Conservation (phyloP, 2,113 vertebrate genomes). For the Manacus vitellinus region DNA sequence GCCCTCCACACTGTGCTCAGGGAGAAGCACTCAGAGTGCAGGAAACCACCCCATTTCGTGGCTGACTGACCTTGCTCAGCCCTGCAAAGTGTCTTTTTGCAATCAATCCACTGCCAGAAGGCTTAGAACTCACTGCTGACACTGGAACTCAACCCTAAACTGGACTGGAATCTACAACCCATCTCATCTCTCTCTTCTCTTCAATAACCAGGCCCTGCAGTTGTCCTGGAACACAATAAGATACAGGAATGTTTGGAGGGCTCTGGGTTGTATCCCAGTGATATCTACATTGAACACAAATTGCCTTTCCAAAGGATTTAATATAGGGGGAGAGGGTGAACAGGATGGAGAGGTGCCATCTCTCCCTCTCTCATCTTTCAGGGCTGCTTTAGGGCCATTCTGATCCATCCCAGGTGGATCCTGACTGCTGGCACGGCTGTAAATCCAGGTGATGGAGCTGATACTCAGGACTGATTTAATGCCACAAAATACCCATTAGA, state of each 20-base stretch:
- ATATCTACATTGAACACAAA: neutral
- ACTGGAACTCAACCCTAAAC: neutral
- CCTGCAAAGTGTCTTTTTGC: neutral
- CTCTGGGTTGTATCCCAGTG: neutral
- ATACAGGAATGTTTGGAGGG: neutral
- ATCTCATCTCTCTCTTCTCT: neutral
- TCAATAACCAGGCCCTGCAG: neutral
- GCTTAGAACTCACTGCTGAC: neutral
- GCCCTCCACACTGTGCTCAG: neutral
- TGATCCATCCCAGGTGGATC: neutral
- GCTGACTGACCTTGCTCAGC: neutral
- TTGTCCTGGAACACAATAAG: neutral
- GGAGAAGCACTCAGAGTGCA: accelerated
- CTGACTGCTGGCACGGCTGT: neutral
- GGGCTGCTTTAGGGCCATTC: neutral
- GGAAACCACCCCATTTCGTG: accelerated
- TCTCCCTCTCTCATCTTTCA: neutral
- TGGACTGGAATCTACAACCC: neutral
- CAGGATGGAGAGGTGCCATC: neutral
- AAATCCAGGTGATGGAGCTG: neutral
- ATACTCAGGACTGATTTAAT: neutral
- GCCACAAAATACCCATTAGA: neutral
- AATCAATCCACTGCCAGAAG: neutral
- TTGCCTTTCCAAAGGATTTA: neutral
- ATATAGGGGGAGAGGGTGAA: accelerated